These are phyloP conservation scores for Anthonomus grandis DNA, from an alignment of 1,140 invertebrate genomes.

Conservation along the genomic window DNA sequence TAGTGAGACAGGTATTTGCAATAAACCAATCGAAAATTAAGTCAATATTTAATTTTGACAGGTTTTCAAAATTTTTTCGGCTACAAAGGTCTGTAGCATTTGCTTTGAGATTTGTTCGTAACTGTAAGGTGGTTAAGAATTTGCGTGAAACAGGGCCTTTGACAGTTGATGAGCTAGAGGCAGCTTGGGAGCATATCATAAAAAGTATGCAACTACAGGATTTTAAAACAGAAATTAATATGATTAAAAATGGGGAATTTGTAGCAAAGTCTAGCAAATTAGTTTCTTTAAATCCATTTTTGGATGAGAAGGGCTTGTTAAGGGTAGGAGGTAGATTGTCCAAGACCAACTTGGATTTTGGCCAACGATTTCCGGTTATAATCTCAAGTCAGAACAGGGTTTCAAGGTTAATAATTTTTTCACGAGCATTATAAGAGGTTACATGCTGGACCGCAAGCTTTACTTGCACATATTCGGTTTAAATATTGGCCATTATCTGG, in stretches of 20 bases:
- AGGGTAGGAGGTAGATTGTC: background rate
- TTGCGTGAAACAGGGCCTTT: background rate
- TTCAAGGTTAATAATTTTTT: slow-evolving; percentile 3
- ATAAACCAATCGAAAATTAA: background rate
- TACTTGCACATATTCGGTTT: background rate
- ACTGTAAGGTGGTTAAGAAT: background rate
- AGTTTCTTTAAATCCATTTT: too few species aligned
- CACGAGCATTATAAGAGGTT: background rate
- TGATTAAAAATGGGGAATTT: background rate
- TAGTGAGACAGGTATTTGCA: background rate
- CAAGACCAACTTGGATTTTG: slow-evolving; percentile 24
- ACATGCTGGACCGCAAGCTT: slow-evolving; percentile 2
- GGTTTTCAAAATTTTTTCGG: background rate
- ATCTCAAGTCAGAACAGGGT: background rate
- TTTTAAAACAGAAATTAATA: background rate
- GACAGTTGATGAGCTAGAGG: background rate
- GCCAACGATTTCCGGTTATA: slow-evolving; percentile 1
- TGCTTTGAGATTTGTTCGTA: slow-evolving; percentile 19
- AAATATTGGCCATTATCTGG: slow-evolving; percentile 18
- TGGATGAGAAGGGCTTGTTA: background rate
- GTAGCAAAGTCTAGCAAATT: too few species aligned
- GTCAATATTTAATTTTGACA: background rate
- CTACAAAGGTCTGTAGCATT: background rate
- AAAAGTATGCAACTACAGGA: background rate
- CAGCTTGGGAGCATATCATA: background rate